phyloP scores from a whole-genome alignment of 2,888 invertebrate species.

The Ctena decussata region DNA sequence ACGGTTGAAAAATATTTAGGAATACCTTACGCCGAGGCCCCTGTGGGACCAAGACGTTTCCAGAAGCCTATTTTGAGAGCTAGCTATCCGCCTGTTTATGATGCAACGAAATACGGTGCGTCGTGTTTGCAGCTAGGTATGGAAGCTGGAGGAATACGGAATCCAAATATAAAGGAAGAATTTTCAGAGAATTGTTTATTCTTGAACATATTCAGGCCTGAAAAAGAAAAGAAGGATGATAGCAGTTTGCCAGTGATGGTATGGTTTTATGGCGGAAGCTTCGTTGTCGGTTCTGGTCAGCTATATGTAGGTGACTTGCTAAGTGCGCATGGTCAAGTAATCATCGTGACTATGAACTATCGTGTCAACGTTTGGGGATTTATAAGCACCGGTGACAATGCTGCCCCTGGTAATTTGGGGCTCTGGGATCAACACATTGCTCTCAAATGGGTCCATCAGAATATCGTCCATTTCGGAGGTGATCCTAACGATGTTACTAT shows the following conservation, averaged over 20 bases:
- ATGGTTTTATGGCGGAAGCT: slow-evolving; percentile 54
- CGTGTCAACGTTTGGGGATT: slow-evolving; percentile 69
- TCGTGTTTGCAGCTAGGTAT: slow-evolving; percentile 11
- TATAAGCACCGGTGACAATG: slow-evolving; percentile 52
- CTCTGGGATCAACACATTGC: slow-evolving; percentile 71
- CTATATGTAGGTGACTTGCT: slow-evolving; percentile 29
- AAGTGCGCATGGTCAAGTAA: slow-evolving; percentile 41
- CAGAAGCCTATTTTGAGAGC: slow-evolving; percentile 26
- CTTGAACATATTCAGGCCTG: slow-evolving; percentile 64
- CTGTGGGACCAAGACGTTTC: slow-evolving; percentile 44
- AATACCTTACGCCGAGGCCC: slow-evolving; percentile 59
- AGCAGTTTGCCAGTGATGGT: slow-evolving; percentile 46
- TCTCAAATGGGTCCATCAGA: slow-evolving; percentile 68
- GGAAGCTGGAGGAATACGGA: neutral
- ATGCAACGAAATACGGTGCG: neutral
- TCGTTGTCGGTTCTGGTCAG: slow-evolving; percentile 28
- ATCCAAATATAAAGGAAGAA: neutral
- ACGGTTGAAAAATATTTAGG: slow-evolving; percentile 38
- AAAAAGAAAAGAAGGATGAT: neutral
- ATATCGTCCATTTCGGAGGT: slow-evolving; percentile 64
- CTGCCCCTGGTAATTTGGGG: slow-evolving; percentile 69
- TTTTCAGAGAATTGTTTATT: slow-evolving; percentile 64
- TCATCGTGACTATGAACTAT: slow-evolving; percentile 68
- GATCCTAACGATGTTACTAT: slow-evolving; percentile 64
- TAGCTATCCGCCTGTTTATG: neutral